A percentile compares a stretch with the other conserved stretches of the same genome.
phyloP scores from a whole-genome alignment of 1,140 invertebrate species.

The Vanessa atalanta region DNA sequence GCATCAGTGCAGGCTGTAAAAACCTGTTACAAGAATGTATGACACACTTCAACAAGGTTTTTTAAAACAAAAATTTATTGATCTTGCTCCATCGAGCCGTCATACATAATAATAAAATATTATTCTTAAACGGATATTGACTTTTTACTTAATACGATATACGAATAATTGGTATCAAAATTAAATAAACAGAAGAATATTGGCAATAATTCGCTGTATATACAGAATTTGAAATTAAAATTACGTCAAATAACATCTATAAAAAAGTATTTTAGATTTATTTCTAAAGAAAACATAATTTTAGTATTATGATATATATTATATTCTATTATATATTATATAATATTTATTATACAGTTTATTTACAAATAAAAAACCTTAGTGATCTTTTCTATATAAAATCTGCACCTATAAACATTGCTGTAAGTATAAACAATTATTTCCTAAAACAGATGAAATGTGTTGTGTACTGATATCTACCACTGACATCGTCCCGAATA shows the following conservation, averaged over 20 bases:
- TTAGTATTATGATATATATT: too few species aligned
- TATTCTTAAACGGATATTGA: conserved; percentile 42
- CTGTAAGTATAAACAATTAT: too few species aligned
- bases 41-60: conserved; percentile 68
- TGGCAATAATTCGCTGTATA: neutral
- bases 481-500: too few species aligned
- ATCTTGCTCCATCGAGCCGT: conserved; percentile 53
- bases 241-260: neutral
- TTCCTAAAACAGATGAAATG: too few species aligned
- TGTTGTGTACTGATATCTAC: too few species aligned
- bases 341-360: too few species aligned
- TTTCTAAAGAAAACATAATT: too few species aligned
- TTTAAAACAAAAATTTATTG: conserved; percentile 60
- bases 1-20: conserved; percentile 47
- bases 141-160: neutral
- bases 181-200: neutral
- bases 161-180: neutral
- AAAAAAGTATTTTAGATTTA: too few species aligned
- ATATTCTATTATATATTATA: too few species aligned
- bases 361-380: too few species aligned
- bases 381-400: too few species aligned
- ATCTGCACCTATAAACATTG: too few species aligned
- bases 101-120: conserved; percentile 49
- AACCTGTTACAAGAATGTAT: conserved; percentile 63
- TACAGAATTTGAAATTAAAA: neutral